Evolutionary conservation across 2,888 invertebrate genomes (phyloP).

Genomic region (Cecidostiba fungosa): DNA sequence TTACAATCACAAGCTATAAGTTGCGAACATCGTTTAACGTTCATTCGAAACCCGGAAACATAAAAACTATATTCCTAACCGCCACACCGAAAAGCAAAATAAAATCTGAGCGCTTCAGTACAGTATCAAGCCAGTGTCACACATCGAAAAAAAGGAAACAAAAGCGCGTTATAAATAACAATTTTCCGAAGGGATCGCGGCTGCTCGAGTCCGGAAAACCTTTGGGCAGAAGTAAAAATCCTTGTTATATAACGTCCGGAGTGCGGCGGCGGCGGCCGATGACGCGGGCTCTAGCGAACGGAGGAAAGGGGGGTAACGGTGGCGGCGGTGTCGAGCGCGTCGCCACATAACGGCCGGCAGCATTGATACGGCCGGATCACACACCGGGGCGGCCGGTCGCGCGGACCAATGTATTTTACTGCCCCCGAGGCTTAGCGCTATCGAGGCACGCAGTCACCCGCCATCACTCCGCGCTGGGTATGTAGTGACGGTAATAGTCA

Average conservation of each 20-base stretch:
- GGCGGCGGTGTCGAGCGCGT: constrained; percentile 48
- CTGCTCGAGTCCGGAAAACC: constrained; percentile 16
- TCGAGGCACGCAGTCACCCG: constrained; percentile 79
- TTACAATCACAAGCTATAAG: no score
- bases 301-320: neutral
- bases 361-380: constrained; percentile 80
- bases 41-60: no score
- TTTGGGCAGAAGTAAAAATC: constrained; percentile 53
- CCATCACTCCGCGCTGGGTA: constrained; percentile 79
- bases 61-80: neutral
- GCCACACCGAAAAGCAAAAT: neutral
- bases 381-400: constrained; percentile 54
- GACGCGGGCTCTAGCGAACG: constrained; percentile 22
- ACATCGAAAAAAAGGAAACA: neutral
- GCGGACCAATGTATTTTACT: constrained; percentile 59
- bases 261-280: constrained; percentile 1
- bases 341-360: constrained; percentile 77
- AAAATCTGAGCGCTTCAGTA: neutral
- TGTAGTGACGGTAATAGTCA: constrained; percentile 80
- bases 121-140: neutral
- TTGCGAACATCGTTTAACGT: no score
- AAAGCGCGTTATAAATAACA: constrained; percentile 37
- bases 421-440: constrained; percentile 70
- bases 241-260: constrained; percentile 45
- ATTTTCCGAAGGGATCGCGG: constrained; percentile 22